phyloP scores from a whole-genome alignment of 2,888 invertebrate genomes.

The Parnassius glacialis region DNA sequence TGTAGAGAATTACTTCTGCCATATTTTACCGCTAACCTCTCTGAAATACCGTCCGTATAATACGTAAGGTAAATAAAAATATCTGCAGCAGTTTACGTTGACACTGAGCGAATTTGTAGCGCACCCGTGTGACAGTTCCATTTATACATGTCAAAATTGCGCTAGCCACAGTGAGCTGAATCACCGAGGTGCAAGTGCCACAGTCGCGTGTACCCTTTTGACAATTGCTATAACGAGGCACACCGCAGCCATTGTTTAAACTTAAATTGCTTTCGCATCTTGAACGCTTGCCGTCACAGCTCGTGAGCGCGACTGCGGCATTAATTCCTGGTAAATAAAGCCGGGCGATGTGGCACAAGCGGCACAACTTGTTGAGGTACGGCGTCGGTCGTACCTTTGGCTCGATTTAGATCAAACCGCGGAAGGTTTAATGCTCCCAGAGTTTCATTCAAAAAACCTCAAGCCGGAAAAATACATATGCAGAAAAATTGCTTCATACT shows the following conservation, averaged over 20 bases:
- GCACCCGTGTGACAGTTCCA: conserved; percentile 32
- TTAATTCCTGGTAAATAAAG: conserved; percentile 20
- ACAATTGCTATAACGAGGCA: conserved; percentile 35
- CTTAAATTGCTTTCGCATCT: conserved; percentile 57
- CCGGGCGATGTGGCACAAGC: conserved; percentile 6
- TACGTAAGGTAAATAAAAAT: conserved; percentile 26
- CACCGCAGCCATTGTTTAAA: conserved; percentile 55
- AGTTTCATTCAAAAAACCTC: conserved; percentile 1
- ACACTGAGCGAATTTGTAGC: conserved; percentile 34
- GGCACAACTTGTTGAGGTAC: conserved; percentile 19
- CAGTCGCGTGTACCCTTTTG: conserved; percentile 29
- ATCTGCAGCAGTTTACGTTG: conserved; percentile 30
- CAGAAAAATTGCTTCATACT: too few relatives aligned
- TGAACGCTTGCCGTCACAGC: conserved; percentile 32
- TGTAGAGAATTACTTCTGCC: too few relatives aligned
- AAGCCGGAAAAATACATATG: too few relatives aligned
- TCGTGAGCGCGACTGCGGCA: conserved; percentile 20
- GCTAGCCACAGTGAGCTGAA: conserved; percentile 27
- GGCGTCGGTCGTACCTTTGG: conserved; percentile 1
- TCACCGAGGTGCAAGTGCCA: conserved; percentile 21
- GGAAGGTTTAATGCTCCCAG: conserved; percentile 5
- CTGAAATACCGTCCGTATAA: conserved; percentile 16
- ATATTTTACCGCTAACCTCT: neutral
- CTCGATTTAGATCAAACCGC: conserved; percentile 11
- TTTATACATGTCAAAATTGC: conserved; percentile 36